phyloP scores from a whole-genome alignment of 2,797 vertebrate species.

The Malurus leucopterus region DNA sequence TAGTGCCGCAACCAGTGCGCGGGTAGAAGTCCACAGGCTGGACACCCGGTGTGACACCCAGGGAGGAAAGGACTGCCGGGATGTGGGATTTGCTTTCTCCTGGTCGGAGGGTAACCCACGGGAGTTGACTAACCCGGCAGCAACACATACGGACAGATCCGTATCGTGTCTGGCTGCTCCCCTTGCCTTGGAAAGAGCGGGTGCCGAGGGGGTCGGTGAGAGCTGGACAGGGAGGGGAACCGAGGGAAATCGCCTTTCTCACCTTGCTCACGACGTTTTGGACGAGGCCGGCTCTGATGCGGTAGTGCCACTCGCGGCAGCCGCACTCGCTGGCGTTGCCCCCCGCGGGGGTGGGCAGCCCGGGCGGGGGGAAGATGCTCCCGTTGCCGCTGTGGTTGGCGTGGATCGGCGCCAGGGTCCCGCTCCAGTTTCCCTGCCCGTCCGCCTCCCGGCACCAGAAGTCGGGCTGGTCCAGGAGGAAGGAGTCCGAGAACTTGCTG shows the following conservation, averaged over 20 bases:
- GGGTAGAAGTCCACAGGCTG: neutral
- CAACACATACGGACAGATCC: neutral
- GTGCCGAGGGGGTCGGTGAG: accelerated
- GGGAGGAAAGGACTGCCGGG: neutral
- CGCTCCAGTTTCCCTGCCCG: slow-evolving; percentile 65
- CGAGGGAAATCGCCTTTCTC: slow-evolving; percentile 13
- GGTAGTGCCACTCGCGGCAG: slow-evolving; percentile 82
- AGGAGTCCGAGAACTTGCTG: slow-evolving; percentile 93
- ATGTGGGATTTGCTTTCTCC: neutral
- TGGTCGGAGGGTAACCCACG: accelerated
- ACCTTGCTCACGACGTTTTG: slow-evolving; percentile 95
- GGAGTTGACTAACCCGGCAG: neutral
- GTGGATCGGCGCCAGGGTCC: slow-evolving; percentile 16
- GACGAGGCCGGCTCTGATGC: slow-evolving; percentile 84
- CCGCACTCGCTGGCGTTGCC: slow-evolving; percentile 71
- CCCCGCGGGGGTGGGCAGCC: slow-evolving; percentile 37
- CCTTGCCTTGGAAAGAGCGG: neutral
- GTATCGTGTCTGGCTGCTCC: neutral
- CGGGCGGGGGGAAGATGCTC: slow-evolving; percentile 52
- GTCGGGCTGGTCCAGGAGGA: slow-evolving; percentile 88
- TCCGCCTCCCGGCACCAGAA: slow-evolving; percentile 80
- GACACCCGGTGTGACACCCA: accelerated
- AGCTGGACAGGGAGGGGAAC: accelerated
- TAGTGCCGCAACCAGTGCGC: neutral
- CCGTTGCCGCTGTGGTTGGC: slow-evolving; percentile 41